A percentile compares a stretch with the other conserved stretches of the same genome.
Evolutionary conservation across 2,888 invertebrate genomes (phyloP).

Genomic region (Sarcophaga subvicina): DNA sequence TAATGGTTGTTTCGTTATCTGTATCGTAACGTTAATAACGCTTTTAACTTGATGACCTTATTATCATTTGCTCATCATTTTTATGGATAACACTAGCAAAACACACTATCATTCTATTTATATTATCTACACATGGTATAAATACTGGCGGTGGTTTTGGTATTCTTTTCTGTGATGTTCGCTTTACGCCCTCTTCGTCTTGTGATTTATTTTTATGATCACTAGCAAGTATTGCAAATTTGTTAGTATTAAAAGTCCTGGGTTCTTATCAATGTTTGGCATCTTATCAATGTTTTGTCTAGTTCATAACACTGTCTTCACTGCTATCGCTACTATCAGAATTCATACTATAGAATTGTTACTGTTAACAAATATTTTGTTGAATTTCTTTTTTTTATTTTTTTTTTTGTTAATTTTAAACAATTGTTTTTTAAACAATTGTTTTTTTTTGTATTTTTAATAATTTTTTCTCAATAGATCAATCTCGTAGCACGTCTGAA

Average conservation of each 20-base stretch:
- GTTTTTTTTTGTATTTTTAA: too few relatives aligned
- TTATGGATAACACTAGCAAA: not conserved
- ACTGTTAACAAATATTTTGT: too few relatives aligned
- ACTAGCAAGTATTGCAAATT: slow-evolving; percentile 10
- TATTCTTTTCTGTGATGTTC: not conserved
- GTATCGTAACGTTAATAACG: not conserved
- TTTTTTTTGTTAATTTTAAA: too few relatives aligned
- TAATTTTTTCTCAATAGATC: too few relatives aligned
- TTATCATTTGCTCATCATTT: not conserved
- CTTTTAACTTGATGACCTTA: slow-evolving; percentile 28
- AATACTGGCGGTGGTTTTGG: too few relatives aligned
- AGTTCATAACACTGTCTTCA: slow-evolving; percentile 27
- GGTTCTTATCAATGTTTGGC: slow-evolving; percentile 6
- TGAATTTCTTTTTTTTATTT: too few relatives aligned
- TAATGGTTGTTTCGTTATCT: not conserved
- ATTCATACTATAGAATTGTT: not conserved
- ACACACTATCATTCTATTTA: slow-evolving; percentile 22
- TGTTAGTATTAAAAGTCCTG: not conserved
- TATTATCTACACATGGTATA: slow-evolving; percentile 28
- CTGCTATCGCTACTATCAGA: slow-evolving; percentile 7
- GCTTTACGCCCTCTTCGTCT: slow-evolving; percentile 14
- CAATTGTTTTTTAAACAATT: too few relatives aligned
- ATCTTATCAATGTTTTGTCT: not conserved
- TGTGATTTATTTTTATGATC: not conserved
- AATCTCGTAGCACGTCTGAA: too few relatives aligned